Base-by-base conservation (phyloP, 2,113 vertebrate genomes). In the Aspiorhynchus laticeps region DNA sequence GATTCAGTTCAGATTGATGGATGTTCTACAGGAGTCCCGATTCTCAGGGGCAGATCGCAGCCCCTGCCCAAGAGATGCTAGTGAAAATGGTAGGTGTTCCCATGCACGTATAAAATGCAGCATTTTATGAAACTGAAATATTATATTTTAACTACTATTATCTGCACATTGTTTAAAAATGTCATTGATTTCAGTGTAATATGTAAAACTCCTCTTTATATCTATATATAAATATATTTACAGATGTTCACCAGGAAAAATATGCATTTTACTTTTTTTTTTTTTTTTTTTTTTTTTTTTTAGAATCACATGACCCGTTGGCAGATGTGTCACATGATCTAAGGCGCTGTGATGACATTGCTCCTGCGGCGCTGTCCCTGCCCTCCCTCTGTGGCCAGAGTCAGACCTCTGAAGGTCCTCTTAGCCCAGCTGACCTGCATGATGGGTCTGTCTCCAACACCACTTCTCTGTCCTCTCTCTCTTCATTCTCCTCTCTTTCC, bases 401-500 rank as follows among this genome's bases (percentile, higher is more conserved):
- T 84, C 89, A 79, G 74, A 80, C 84, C 61, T 48, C 80, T 31
- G 89, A 90, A 48, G 80, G 85, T 59, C 51, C 86, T 38, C 92
- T 46, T 91, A 85, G 84, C 73, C 65, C 88, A 36, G 95, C 94
- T 0, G 96, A 97, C 48, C 69, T 95, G 90, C 94, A 94, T 78
- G 95, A 95, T 92, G 96, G 97, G 91, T 93, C 95, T 89, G 96
- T 96, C 17, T 94, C 96, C 89, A 96, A 97, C 74, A 96, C 96
- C 91, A 96, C 96, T 87, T 97, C 96, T 86, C 95, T 97, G 51
- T 96, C 96, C 65, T 96, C 96, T 91, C 95, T 96, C 59, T 90
- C 94, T 11, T 89, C 88, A 12, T 88, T 90, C 67, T 90, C 88
- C 2, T 89, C 89, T 65, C 88, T 89, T 71, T 89, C 89, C 14